Base-by-base conservation (phyloP, 2,113 vertebrate genomes). In the Prionailurus viverrinus region DNA sequence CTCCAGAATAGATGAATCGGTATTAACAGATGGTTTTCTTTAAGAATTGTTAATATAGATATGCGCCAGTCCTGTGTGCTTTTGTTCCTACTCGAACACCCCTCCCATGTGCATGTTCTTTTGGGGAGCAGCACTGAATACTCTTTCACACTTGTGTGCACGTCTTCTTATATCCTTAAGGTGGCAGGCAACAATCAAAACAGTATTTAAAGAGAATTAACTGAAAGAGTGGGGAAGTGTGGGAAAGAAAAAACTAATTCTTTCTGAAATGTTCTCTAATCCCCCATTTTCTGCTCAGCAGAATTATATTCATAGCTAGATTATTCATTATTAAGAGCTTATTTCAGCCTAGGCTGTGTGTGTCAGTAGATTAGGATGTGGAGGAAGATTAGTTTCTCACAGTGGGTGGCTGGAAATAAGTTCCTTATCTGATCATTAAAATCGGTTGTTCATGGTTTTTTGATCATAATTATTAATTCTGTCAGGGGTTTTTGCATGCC, bases 251-350 rank as follows among this genome's bases (percentile, higher is more conserved):
- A 96, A 69, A 87, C 3, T 83, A 96, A 96, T 97, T 98, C 90
- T 97, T 96, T 91, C 55, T 63, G 73, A 97, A 63, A 71, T 98
- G 45, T 76, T 97, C 95, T 96, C 85, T 98, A 98, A 98, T 98
- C 98, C 97, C 98, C 89, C 83, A 97, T 98, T 98, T 99, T 98
- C 94, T 98, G 92, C 97, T 98, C 89, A 97, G 93, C 95, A 97
- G 91, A 98, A 98, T 98, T 89, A 97, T 98, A 98, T 97, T 98
- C 93, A 95, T 69, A 93, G 97, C 11, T 48, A 96, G 97, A 98
- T 98, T 98, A 98, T 98, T 98, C 96, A 98, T 98, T 99, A 99
- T 99, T 98, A 98, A 99, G 95, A 97, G 98, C 96, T 99, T 98
- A 98, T 98, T 98, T 98, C 96, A 98, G 94, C 97, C 94, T 95